Percentiles rank a stretch among this genome's conserved stretches.
Conservation (phyloP, 92 coral and sea anemone genomes). For the Blastomussa wellsi region DNA sequence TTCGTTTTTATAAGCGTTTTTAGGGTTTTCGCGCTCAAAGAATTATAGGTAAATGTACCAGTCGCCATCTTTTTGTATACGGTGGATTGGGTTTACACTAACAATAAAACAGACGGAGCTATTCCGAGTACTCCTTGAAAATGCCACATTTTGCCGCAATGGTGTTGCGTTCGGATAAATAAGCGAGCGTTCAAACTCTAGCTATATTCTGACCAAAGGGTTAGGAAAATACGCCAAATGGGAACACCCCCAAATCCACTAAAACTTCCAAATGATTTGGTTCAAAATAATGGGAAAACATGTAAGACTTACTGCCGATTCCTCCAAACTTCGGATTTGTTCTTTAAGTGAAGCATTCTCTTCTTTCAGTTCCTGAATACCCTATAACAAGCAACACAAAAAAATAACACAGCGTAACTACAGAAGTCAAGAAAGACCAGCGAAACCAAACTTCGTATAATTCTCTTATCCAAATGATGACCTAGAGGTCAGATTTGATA, state of each 20-base stretch:
- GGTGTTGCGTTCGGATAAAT: no score
- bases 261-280: neutral
- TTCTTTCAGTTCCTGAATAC: constrained; percentile 12
- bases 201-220: no score
- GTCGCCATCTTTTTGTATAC: no score
- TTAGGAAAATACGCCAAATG: no score
- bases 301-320: constrained; percentile 21
- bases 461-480: neutral
- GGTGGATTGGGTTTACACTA: no score
- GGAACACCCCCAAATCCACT: neutral
- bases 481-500: neutral
- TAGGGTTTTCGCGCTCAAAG: no score
- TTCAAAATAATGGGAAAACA: neutral
- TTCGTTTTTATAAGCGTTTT: no score
- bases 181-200: no score
- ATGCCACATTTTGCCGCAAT: no score
- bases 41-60: no score
- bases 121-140: no score
- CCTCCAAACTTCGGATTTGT: constrained; percentile 33
- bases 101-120: no score
- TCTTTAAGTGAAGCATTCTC: constrained; percentile 31
- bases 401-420: neutral
- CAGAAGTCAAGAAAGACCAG: neutral
- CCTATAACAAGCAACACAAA: neutral
- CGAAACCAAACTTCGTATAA: neutral